These are phyloP conservation scores for Malacosoma neustria DNA, from an alignment of 2,888 invertebrate genomes.

Conservation along the genomic window DNA sequence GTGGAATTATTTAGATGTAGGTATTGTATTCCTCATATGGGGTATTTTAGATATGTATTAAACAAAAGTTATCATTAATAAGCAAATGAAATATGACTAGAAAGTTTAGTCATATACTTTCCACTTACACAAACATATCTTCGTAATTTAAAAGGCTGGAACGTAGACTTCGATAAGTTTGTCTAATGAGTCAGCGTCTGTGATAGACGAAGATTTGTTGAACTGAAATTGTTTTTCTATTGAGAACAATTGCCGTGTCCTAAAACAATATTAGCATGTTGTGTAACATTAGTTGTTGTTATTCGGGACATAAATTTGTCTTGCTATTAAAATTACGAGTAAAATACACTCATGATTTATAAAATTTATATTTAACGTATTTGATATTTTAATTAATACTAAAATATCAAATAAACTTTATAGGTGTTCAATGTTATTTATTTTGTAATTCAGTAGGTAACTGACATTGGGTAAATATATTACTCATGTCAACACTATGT, in stretches of 20 bases:
- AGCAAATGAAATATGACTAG: not conserved
- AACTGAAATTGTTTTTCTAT: not conserved
- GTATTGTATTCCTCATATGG: not conserved
- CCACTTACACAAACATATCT: not conserved
- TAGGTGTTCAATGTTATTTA: too few relatives aligned
- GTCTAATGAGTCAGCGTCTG: not conserved
- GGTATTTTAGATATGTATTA: too few relatives aligned
- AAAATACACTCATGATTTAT: too few relatives aligned
- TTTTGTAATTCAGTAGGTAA: too few relatives aligned
- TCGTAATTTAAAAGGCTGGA: not conserved
- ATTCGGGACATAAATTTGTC: not conserved
- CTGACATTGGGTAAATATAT: too few relatives aligned
- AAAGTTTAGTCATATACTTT: not conserved
- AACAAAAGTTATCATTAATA: too few relatives aligned
- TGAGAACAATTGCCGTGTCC: not conserved
- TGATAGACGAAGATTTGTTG: not conserved
- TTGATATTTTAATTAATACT: too few relatives aligned
- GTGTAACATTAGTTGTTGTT: not conserved
- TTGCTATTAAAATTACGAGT: too few relatives aligned
- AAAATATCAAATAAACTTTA: too few relatives aligned
- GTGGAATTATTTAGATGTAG: not conserved
- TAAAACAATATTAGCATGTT: not conserved
- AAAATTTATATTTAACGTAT: too few relatives aligned
- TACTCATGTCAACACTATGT: too few relatives aligned
- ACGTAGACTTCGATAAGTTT: not conserved